Conservation (phyloP, 2,113 vertebrate species). For the Variabilichromis moorii region DNA sequence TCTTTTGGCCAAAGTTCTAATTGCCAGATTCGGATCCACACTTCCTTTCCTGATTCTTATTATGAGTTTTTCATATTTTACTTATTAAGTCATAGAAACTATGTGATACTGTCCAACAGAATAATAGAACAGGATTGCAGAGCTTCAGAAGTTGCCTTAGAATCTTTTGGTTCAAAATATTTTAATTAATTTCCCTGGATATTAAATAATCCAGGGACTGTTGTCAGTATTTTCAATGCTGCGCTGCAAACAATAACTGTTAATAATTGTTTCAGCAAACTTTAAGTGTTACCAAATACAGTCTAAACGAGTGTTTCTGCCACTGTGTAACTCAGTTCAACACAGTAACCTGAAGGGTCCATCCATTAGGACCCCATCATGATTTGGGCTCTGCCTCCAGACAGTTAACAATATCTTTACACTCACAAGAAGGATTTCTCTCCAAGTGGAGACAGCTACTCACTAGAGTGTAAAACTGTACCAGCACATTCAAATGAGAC, state of each 20-base stretch:
- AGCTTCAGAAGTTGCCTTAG: neutral
- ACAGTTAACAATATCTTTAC: neutral
- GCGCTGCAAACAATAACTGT: neutral
- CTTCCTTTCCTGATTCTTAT: neutral
- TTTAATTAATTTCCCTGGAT: neutral
- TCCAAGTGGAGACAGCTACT: neutral
- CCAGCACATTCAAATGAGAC: neutral
- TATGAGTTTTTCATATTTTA: neutral
- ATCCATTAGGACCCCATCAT: neutral
- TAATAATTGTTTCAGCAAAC: neutral
- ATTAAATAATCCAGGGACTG: neutral
- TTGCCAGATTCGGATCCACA: neutral
- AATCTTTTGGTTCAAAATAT: neutral
- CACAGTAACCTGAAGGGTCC: neutral
- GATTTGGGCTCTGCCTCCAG: neutral
- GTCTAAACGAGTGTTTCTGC: rapidly evolving
- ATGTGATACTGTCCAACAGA: neutral
- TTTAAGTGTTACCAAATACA: neutral
- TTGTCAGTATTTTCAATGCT: neutral
- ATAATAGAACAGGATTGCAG: neutral
- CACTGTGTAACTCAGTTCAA: neutral
- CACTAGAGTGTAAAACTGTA: neutral
- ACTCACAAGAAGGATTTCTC: neutral
- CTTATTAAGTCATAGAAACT: neutral
- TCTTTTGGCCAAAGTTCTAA: neutral